phyloP scores from a whole-genome alignment of 2,113 vertebrate genomes.

The Neotoma lepida region DNA sequence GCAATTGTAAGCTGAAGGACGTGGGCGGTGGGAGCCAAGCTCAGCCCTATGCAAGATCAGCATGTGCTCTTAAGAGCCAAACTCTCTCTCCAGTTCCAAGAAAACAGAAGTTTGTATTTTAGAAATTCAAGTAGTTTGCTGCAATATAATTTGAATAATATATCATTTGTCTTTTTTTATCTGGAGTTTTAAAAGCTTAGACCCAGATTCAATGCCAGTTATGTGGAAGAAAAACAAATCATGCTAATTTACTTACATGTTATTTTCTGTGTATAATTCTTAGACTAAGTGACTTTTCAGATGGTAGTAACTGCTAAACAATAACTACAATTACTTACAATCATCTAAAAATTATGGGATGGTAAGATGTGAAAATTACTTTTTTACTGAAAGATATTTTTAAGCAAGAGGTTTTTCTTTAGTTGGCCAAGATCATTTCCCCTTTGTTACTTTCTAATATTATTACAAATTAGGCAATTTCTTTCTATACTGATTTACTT shows the following conservation, averaged over 20 bases:
- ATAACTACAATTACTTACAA: slow-evolving; percentile 39
- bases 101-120: neutral
- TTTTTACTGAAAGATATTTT: slow-evolving; percentile 47
- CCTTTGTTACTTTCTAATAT: slow-evolving; percentile 1
- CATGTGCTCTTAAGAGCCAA: neutral
- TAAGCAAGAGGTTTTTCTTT: neutral
- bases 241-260: slow-evolving; percentile 32
- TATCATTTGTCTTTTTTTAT: slow-evolving; percentile 20
- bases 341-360: slow-evolving; percentile 47
- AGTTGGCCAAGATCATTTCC: neutral
- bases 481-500: slow-evolving; percentile 42
- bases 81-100: neutral
- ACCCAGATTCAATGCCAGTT: slow-evolving; percentile 61
- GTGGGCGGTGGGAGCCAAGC: too few species aligned
- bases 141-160: neutral
- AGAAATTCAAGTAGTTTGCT: neutral
- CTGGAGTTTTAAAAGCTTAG: neutral
- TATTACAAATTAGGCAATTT: slow-evolving; percentile 41
- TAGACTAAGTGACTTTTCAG: slow-evolving; percentile 65
- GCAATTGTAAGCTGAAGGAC: neutral
- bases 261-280: slow-evolving; percentile 58
- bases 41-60: neutral
- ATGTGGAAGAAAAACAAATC: slow-evolving; percentile 33
- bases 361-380: slow-evolving; percentile 45
- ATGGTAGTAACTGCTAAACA: neutral